phyloP scores from a whole-genome alignment of 1,140 invertebrate genomes.

The Ceratina calcarata region DNA sequence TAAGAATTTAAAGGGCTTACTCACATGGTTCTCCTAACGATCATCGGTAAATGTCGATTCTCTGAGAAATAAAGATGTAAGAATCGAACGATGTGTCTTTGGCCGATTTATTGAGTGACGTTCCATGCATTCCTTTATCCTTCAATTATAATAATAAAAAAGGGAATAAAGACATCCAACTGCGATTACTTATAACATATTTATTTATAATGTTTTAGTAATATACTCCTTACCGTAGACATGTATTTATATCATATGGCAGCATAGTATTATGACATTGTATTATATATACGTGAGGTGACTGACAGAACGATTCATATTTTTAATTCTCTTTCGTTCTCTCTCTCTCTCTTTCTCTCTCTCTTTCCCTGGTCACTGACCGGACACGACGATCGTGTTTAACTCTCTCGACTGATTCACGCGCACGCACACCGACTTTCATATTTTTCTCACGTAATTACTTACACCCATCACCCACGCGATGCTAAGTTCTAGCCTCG shows the following conservation, averaged over 20 bases:
- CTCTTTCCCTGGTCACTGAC: constrained; percentile 49
- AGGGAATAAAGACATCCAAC: not conserved
- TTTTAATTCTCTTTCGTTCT: constrained; percentile 56
- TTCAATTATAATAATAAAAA: not conserved
- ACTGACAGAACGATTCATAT: constrained; percentile 74
- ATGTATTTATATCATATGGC: constrained; percentile 80
- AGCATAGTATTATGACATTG: constrained; percentile 79
- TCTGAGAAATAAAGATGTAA: too few relatives aligned
- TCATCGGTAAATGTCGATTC: too few relatives aligned
- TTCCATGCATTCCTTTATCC: too few relatives aligned
- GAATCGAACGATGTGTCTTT: too few relatives aligned
- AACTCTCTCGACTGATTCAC: not conserved
- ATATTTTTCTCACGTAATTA: not conserved
- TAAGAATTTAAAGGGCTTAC: too few relatives aligned
- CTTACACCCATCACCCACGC: not conserved
- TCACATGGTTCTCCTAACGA: too few relatives aligned
- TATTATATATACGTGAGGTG: constrained; percentile 78
- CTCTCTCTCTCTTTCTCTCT: constrained; percentile 44
- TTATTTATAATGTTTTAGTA: constrained; percentile 78
- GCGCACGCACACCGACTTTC: constrained; percentile 37
- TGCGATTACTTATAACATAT: constrained; percentile 71
- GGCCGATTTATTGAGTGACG: too few relatives aligned
- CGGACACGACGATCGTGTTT: constrained; percentile 27
- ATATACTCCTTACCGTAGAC: constrained; percentile 80
- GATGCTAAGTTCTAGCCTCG: constrained; percentile 9